Evolutionary conservation across 2,888 invertebrate species (phyloP), one percentile per base, ranked within the genome.

Genomic region (Amblyjoppa proteus): DNA sequence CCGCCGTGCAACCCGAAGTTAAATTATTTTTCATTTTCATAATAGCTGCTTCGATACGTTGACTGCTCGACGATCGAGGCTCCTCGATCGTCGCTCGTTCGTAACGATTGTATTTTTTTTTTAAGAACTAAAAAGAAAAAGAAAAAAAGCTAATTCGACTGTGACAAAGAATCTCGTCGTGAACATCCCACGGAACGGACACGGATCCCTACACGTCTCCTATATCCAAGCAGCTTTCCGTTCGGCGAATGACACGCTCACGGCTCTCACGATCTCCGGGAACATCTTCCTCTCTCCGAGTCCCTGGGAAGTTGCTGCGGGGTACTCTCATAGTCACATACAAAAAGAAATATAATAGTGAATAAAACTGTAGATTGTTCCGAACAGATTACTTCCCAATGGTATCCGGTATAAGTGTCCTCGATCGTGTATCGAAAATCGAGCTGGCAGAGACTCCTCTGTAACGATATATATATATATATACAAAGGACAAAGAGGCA

Each of bases 221-320:
- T 2, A 56, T 56, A 25, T 41, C 13, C 25, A 58, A 28, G 25
- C 51, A 34, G 69, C 25, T 77, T 45, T 71, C 51, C 68, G 71
- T 56, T 71, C 56, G 28, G 41, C 68, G 66, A 77, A 49, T 83
- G 77, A 82, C 81, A 76, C 58, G 64, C 77, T 71, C 71, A 7
- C 20, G 28, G 66, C 45, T 83, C 82, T 53, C 82, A 83, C 82
- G 56, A 77, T 83, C 82, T 77, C 71, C 77, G 77, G 56, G 11
- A 41, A 41, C 41, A 83, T 83, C 73, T 70, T 82, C 58, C 73
- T 80, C 68, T 53, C 76, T 16, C 28, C 34, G n/a, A 20, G 31
- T 49, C 70, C 45, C 9, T 28, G 45, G 56, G 49, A 49, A 45
- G 28, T n/a, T 5, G 13, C 3, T 58, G 28, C 28, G 28, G 11